Evolutionary conservation across 2,888 invertebrate genomes (phyloP).

Genomic region (Lochmaea capreae): DNA sequence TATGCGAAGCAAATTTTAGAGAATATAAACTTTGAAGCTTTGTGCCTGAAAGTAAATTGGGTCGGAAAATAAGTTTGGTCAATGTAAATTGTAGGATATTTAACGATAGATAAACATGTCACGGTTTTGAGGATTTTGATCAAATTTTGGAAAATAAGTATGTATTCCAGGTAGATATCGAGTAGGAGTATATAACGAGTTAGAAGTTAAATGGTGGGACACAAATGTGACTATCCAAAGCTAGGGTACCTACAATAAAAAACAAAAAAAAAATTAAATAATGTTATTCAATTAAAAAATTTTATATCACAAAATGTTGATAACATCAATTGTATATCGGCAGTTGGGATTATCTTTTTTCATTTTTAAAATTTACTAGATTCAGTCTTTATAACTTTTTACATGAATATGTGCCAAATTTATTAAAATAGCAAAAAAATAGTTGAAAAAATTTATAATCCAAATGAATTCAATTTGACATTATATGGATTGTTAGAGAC

Average conservation of each 20-base stretch:
- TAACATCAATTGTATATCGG: slow-evolving; percentile 34
- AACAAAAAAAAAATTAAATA: slow-evolving; percentile 11
- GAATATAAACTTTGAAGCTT: no score
- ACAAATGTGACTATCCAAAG: slow-evolving; percentile 18
- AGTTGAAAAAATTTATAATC: no score
- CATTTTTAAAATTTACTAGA: slow-evolving; percentile 22
- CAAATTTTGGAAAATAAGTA: no score
- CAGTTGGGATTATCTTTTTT: slow-evolving; percentile 31
- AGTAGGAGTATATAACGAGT: no score
- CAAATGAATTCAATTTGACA: background rate
- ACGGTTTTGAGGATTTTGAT: no score
- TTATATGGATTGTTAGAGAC: background rate
- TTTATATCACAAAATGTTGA: slow-evolving; percentile 46
- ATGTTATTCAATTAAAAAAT: slow-evolving; percentile 32
- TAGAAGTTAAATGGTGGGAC: background rate
- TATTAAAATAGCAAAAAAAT: background rate
- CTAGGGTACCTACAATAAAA: slow-evolving; percentile 29
- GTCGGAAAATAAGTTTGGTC: no score
- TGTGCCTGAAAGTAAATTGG: no score
- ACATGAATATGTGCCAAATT: slow-evolving; percentile 29
- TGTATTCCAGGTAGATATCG: no score
- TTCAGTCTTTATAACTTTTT: slow-evolving; percentile 42
- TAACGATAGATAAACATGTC: no score
- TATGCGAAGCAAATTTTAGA: no score
- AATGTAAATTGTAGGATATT: no score